Evolutionary conservation across 1,140 invertebrate species (phyloP).

Genomic region (Globodera rostochiensis): DNA sequence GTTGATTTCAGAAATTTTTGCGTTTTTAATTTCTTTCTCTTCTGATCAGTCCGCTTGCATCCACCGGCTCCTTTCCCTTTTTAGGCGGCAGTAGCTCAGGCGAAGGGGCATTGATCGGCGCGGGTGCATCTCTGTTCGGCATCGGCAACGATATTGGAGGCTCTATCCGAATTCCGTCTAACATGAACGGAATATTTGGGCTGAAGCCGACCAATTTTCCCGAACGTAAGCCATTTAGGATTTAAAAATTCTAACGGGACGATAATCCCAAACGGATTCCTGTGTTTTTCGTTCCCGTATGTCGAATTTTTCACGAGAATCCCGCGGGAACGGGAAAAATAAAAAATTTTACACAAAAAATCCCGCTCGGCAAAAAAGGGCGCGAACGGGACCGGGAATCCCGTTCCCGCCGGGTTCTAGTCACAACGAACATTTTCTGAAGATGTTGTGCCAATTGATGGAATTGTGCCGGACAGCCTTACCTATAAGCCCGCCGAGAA

Average conservation of each 20-base stretch:
- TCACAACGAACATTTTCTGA: background rate
- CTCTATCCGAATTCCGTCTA: conserved; percentile 89
- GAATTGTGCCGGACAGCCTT: background rate
- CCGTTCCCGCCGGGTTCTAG: too few relatives aligned
- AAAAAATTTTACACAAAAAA: too few relatives aligned
- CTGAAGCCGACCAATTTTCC: conserved; percentile 77
- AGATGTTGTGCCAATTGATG: background rate
- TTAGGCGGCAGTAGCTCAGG: conserved; percentile 67
- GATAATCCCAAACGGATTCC: background rate
- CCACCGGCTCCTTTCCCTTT: background rate
- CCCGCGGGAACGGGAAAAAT: too few relatives aligned
- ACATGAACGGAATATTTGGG: conserved; percentile 82
- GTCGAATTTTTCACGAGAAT: background rate
- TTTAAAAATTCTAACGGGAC: background rate
- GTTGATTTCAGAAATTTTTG: background rate
- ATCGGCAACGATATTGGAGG: conserved; percentile 93
- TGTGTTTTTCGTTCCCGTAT: background rate
- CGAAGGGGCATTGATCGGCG: conserved; percentile 56
- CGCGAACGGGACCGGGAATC: too few relatives aligned
- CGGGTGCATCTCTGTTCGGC: conserved; percentile 75
- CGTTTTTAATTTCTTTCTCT: background rate
- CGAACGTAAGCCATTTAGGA: background rate
- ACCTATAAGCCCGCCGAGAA: background rate
- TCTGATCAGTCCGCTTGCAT: too few relatives aligned
- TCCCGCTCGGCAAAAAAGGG: too few relatives aligned